These are phyloP conservation scores for Drosophila grimshawi DNA, from an alignment of 1,140 invertebrate species.

Conservation along the genomic window DNA sequence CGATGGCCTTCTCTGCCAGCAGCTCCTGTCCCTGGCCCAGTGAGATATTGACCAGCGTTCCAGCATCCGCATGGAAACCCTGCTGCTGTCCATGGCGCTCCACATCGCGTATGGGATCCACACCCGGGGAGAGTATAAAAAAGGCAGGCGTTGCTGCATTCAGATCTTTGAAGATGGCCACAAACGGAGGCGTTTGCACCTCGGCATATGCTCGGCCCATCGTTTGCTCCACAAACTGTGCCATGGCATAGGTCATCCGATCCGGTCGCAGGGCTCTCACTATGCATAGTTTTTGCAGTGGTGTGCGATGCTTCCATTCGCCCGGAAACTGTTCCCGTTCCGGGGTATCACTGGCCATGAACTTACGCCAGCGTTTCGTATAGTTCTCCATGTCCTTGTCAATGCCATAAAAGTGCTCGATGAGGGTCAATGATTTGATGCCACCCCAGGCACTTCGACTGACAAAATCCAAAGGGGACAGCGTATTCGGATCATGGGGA, in stretches of 20 bases:
- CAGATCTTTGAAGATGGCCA: conserved; percentile 94
- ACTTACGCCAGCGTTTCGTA: conserved; percentile 96
- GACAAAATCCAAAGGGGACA: conserved; percentile 94
- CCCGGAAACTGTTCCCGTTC: conserved; percentile 97
- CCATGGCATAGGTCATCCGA: conserved; percentile 84
- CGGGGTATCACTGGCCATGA: conserved; percentile 95
- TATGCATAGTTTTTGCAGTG: conserved; percentile 95
- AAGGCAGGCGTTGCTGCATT: conserved; percentile 94
- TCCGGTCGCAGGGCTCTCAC: conserved; percentile 95
- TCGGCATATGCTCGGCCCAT: conserved; percentile 93
- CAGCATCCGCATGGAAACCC: conserved; percentile 91
- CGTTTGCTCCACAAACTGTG: conserved; percentile 92
- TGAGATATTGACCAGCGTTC: conserved; percentile 96
- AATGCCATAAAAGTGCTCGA: conserved; percentile 94
- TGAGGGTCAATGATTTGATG: conserved; percentile 91
- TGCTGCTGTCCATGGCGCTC: conserved; percentile 91
- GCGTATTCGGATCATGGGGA: conserved; percentile 88
- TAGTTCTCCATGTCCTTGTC: conserved; percentile 98
- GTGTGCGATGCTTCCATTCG: conserved; percentile 97
- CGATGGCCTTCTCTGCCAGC: conserved; percentile 94
- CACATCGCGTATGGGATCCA: conserved; percentile 96
- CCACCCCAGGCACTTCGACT: conserved; percentile 94
- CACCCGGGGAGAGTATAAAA: conserved; percentile 97
- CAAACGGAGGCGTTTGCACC: conserved; percentile 90
- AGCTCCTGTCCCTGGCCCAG: conserved; percentile 97